Evolutionary conservation across 2,888 invertebrate species (phyloP).

Genomic region (Teleiodes luculella): DNA sequence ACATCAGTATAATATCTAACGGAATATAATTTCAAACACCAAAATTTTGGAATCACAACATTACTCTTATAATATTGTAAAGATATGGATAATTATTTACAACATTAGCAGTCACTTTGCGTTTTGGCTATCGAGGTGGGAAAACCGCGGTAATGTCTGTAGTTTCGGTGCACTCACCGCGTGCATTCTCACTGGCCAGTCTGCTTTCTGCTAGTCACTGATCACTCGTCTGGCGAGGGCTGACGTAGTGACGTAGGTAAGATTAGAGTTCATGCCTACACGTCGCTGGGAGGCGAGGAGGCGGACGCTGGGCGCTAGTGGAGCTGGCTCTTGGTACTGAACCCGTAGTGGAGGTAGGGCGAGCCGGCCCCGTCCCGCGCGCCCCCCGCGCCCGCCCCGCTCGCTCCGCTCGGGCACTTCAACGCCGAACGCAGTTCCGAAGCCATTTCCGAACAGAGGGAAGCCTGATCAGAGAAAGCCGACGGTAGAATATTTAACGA

Average conservation of each 20-base stretch:
- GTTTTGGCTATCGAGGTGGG: too few species aligned
- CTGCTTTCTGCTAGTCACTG: neutral
- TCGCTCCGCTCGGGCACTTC: conserved; percentile 80
- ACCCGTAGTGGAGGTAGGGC: conserved; percentile 82
- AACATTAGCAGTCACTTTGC: conserved; percentile 12
- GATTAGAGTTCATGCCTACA: conserved; percentile 43
- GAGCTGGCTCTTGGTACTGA: conserved; percentile 75
- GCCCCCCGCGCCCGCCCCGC: conserved; percentile 50
- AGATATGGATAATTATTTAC: conserved; percentile 44
- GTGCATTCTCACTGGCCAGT: neutral
- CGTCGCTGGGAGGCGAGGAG: conserved; percentile 70
- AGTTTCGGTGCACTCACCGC: too few species aligned
- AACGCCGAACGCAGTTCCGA: conserved; percentile 84
- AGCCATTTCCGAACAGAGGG: conserved; percentile 86
- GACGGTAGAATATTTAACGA: conserved; percentile 25
- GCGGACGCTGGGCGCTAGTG: conserved; percentile 69
- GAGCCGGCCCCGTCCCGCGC: conserved; percentile 76
- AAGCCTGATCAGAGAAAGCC: conserved; percentile 73
- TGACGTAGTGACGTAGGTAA: neutral
- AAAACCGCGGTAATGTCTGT: too few species aligned
- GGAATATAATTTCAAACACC: conserved; percentile 8
- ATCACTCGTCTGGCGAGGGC: neutral
- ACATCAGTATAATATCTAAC: neutral
- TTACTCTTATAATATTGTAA: conserved; percentile 17
- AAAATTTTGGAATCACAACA: conserved; percentile 15